Evolutionary conservation across 2,113 vertebrate genomes (phyloP).

Genomic region (Pituophis catenifer): DNA sequence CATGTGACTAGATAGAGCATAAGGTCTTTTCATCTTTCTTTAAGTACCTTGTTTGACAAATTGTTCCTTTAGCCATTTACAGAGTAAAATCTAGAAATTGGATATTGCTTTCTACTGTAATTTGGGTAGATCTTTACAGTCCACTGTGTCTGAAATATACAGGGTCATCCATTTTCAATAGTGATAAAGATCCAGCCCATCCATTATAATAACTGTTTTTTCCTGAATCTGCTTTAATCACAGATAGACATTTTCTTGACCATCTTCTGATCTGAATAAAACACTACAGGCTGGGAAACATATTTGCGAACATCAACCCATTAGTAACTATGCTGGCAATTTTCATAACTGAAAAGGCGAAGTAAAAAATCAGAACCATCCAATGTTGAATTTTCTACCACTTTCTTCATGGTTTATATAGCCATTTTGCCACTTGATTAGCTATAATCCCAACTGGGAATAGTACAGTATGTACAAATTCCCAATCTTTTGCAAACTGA

Average conservation of each 20-base stretch:
- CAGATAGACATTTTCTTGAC: neutral
- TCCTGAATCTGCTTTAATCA: neutral
- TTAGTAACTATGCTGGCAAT: neutral
- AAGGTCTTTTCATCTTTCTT: neutral
- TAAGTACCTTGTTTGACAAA: neutral
- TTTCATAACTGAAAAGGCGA: neutral
- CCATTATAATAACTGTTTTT: neutral
- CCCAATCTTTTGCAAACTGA: neutral
- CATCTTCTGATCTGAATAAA: neutral
- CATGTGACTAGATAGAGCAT: neutral
- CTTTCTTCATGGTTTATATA: neutral
- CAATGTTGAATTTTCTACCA: neutral
- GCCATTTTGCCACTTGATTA: neutral
- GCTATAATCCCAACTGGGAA: neutral
- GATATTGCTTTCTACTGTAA: neutral
- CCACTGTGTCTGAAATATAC: neutral
- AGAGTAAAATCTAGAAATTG: neutral
- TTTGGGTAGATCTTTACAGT: neutral
- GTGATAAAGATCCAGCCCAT: neutral
- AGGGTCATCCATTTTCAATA: neutral
- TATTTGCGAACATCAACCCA: neutral
- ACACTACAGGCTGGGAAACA: neutral
- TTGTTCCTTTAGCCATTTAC: neutral
- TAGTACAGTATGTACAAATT: neutral
- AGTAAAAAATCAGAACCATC: neutral